Conservation (phyloP, 2,113 vertebrate species). For the Tenebrosternarchus preto region DNA sequence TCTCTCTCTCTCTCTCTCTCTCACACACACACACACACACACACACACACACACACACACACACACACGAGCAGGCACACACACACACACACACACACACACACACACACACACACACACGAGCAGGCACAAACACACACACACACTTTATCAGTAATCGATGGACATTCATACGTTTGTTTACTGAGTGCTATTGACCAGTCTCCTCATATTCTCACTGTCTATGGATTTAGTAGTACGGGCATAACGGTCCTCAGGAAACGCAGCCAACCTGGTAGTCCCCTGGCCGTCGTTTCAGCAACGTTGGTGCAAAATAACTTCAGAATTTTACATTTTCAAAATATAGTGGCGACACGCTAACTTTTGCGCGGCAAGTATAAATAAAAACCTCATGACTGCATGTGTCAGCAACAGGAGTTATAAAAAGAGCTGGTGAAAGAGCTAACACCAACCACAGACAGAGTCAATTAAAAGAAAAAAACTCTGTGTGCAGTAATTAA, state of each 20-base stretch:
- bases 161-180: slow-evolving; percentile 23
- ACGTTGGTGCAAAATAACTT: neutral
- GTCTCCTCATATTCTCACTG: slow-evolving; percentile 19
- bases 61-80: neutral
- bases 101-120: slow-evolving; percentile 28
- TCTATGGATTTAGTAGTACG: slow-evolving; percentile 31
- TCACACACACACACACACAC: slow-evolving; percentile 17
- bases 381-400: slow-evolving; percentile 2
- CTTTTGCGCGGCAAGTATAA: neutral
- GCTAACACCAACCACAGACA: slow-evolving; percentile 47
- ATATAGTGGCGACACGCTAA: neutral
- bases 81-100: no score
- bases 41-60: slow-evolving; percentile 34
- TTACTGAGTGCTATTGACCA: slow-evolving; percentile 37
- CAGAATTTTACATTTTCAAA: neutral
- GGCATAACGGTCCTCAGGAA: neutral
- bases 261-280: neutral
- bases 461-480: slow-evolving; percentile 66
- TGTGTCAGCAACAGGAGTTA: slow-evolving; percentile 2
- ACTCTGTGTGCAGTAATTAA: slow-evolving; percentile 69
- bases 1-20: neutral
- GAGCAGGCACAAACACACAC: neutral
- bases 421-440: slow-evolving; percentile 34
- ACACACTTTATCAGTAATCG: slow-evolving; percentile 34
- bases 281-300: neutral